Conservation (phyloP, 1,140 invertebrate species). For the Pseudobourletiella spinata region DNA sequence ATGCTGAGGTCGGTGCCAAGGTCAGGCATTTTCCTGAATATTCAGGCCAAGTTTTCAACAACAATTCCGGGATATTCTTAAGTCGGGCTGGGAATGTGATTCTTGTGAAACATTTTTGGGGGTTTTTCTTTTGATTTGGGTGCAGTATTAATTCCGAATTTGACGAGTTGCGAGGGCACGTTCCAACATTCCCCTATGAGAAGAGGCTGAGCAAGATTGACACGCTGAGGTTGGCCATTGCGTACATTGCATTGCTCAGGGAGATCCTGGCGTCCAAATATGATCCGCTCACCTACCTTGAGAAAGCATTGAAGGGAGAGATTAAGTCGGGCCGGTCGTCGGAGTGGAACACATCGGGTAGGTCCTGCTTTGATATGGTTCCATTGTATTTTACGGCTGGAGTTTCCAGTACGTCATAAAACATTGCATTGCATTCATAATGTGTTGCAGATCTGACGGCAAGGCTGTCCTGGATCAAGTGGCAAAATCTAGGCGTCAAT, state of each 20-base stretch:
- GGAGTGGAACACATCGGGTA: conserved; percentile 94
- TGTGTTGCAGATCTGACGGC: conserved; percentile 96
- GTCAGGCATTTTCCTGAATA: too few relatives aligned
- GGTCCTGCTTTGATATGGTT: conserved; percentile 36
- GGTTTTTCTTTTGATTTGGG: conserved; percentile 40
- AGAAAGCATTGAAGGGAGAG: conserved; percentile 79
- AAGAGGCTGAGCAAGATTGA: conserved; percentile 95
- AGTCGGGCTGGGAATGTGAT: background rate
- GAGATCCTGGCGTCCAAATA: conserved; percentile 80
- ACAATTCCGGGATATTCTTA: too few relatives aligned
- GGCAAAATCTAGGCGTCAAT: conserved; percentile 93
- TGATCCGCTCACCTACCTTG: conserved; percentile 86
- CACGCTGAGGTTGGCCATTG: conserved; percentile 89
- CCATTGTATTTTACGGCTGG: background rate
- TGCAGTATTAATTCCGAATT: conserved; percentile 96
- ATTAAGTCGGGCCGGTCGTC: conserved; percentile 68
- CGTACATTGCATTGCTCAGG: conserved; percentile 86
- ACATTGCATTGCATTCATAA: conserved; percentile 40
- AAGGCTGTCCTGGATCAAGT: conserved; percentile 95
- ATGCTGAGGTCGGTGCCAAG: conserved; percentile 77
- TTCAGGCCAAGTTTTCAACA: too few relatives aligned
- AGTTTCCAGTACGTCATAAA: background rate
- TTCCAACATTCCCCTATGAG: conserved; percentile 98
- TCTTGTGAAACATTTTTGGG: background rate
- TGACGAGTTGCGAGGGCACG: conserved; percentile 85